Evolutionary conservation across 2,888 invertebrate genomes (phyloP).

Genomic region (Nycteola revayana): DNA sequence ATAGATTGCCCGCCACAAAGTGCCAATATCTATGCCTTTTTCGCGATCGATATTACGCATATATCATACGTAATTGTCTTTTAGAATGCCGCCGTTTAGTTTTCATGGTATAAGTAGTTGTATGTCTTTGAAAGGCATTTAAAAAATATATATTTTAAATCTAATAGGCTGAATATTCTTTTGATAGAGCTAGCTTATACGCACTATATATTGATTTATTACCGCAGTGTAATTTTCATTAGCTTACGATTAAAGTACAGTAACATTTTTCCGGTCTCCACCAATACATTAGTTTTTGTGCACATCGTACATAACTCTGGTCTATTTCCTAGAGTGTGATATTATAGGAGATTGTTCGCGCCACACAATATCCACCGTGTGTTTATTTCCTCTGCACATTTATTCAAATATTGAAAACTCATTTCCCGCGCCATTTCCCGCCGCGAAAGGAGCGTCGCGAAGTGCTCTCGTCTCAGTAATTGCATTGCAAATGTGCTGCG

Average conservation of each 20-base stretch:
- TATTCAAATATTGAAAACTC: slow-evolving; percentile 74
- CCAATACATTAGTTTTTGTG: slow-evolving; percentile 20
- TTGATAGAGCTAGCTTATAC: too few relatives aligned
- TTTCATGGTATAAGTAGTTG: neutral
- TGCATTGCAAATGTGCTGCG: slow-evolving; percentile 23
- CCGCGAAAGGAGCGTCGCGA: slow-evolving; percentile 30
- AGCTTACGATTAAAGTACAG: too few relatives aligned
- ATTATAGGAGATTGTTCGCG: slow-evolving; percentile 50
- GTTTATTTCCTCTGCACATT: slow-evolving; percentile 72
- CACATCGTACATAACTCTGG: slow-evolving; percentile 13
- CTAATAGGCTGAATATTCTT: too few relatives aligned
- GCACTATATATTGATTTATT: too few relatives aligned
- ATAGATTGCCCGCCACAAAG: slow-evolving; percentile 58
- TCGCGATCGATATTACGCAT: slow-evolving; percentile 69
- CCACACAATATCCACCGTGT: slow-evolving; percentile 69
- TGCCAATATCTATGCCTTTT: slow-evolving; percentile 61
- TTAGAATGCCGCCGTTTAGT: slow-evolving; percentile 29
- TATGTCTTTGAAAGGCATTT: too few relatives aligned
- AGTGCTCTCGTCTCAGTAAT: slow-evolving; percentile 30
- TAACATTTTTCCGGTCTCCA: too few relatives aligned
- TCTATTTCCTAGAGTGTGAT: slow-evolving; percentile 46
- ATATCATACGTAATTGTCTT: slow-evolving; percentile 60
- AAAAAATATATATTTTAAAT: too few relatives aligned
- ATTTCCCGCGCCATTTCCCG: slow-evolving; percentile 75
- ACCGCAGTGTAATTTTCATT: too few relatives aligned